Percentiles rank a stretch among this genome's conserved stretches.
Conservation (phyloP, 37 sponge, comb jelly and placozoan species). For the Agelas oroides region DNA sequence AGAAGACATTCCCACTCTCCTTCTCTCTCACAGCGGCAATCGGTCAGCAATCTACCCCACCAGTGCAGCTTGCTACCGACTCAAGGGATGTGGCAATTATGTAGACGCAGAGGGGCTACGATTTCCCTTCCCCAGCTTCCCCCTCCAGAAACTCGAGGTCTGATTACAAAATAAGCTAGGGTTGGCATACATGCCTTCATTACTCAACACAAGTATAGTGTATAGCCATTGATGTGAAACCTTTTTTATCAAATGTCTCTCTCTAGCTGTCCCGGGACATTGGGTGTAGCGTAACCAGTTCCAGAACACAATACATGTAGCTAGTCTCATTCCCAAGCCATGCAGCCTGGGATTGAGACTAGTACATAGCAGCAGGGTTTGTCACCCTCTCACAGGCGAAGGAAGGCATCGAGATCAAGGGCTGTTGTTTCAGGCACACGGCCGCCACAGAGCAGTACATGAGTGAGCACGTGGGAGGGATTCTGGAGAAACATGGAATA, state of each 20-base stretch:
- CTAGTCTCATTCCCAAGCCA: too few relatives aligned
- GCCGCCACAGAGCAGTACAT: conserved; percentile 49
- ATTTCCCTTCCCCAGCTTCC: not conserved
- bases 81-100: conserved; percentile 76
- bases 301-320: too few relatives aligned
- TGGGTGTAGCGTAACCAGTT: too few relatives aligned
- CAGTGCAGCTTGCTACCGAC: conserved; percentile 25
- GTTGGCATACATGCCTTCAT: too few relatives aligned
- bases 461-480: conserved; percentile 22
- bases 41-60: conserved; percentile 50
- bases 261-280: too few relatives aligned
- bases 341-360: too few relatives aligned
- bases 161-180: too few relatives aligned
- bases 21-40: conserved; percentile 38
- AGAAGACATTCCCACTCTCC: not conserved
- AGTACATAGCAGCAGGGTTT: too few relatives aligned
- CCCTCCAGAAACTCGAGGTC: too few relatives aligned
- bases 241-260: too few relatives aligned
- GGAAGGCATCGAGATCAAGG: conserved; percentile 21
- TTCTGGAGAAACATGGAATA: conserved; percentile 19
- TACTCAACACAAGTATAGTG: too few relatives aligned
- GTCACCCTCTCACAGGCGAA: not conserved
- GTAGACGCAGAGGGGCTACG: conserved; percentile 23
- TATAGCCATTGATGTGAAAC: too few relatives aligned
- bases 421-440: conserved; percentile 56